Evolutionary conservation across 2,888 invertebrate genomes (phyloP).

Genomic region (Hemistola chrysoprasaria): DNA sequence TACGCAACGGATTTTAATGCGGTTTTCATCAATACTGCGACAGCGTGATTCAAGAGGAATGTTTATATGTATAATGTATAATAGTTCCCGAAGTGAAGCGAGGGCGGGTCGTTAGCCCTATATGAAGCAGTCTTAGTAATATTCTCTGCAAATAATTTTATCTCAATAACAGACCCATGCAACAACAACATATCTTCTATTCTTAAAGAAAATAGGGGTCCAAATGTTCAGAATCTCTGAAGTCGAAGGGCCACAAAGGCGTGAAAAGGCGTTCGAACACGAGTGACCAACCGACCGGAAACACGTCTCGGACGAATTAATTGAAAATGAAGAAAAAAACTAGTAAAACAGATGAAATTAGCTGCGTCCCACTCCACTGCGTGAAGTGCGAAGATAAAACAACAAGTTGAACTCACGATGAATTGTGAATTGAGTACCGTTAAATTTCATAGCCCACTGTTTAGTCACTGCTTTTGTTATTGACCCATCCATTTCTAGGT

Average conservation of each 20-base stretch:
- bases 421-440: slow-evolving; percentile 39
- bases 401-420: slow-evolving; percentile 36
- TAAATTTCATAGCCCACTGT: slow-evolving; percentile 22
- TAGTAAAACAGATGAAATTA: slow-evolving; percentile 51
- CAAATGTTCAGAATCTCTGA: slow-evolving; percentile 23
- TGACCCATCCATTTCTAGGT: no score
- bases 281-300: slow-evolving; percentile 51
- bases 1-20: no score
- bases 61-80: no score
- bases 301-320: slow-evolving; percentile 50
- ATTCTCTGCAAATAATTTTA: no score
- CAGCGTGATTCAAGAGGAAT: no score
- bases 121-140: no score
- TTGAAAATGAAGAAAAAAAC: slow-evolving; percentile 54
- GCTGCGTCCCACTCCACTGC: slow-evolving; percentile 34
- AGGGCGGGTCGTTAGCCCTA: no score
- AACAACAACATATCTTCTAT: no score
- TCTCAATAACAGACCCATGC: no score
- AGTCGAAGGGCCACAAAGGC: slow-evolving; percentile 46
- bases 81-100: no score
- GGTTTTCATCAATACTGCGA: no score
- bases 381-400: slow-evolving; percentile 30
- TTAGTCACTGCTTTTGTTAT: neutral
- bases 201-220: neutral
- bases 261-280: slow-evolving; percentile 46